Evolutionary conservation across 2,797 vertebrate species (phyloP).

Genomic region (Oreortyx pictus): DNA sequence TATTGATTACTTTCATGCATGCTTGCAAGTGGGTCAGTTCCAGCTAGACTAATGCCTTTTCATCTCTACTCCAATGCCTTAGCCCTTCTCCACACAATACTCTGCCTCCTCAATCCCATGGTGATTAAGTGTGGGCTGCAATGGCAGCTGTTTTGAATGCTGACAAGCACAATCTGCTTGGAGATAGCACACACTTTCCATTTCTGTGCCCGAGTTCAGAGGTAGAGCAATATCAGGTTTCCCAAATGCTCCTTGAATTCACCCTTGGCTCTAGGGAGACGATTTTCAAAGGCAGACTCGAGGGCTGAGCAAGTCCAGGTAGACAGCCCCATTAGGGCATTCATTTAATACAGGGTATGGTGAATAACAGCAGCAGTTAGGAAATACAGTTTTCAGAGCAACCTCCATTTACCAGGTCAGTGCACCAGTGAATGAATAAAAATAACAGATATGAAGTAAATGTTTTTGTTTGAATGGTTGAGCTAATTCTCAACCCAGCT

Average conservation of each 20-base stretch:
- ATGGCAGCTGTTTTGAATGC: not conserved
- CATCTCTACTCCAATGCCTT: not conserved
- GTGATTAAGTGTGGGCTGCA: not conserved
- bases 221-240: not conserved
- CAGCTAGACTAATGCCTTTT: not conserved
- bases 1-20: not conserved
- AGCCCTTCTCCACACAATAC: not conserved
- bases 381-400: conserved; percentile 24
- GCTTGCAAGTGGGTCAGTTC: not conserved
- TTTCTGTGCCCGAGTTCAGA: not conserved
- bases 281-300: not conserved
- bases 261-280: not conserved
- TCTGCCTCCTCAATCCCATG: not conserved
- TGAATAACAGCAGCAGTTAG: conserved; percentile 4
- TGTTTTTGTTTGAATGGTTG: not conserved
- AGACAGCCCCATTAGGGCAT: accelerated
- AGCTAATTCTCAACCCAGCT: not conserved
- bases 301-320: not conserved
- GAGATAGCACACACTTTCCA: accelerated
- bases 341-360: not conserved
- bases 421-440: conserved; percentile 2
- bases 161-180: not conserved
- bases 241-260: not conserved
- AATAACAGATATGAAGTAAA: not conserved
- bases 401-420: conserved; percentile 24